Conservation (phyloP, 2,888 invertebrate species). For the Ormyrus rosae region DNA sequence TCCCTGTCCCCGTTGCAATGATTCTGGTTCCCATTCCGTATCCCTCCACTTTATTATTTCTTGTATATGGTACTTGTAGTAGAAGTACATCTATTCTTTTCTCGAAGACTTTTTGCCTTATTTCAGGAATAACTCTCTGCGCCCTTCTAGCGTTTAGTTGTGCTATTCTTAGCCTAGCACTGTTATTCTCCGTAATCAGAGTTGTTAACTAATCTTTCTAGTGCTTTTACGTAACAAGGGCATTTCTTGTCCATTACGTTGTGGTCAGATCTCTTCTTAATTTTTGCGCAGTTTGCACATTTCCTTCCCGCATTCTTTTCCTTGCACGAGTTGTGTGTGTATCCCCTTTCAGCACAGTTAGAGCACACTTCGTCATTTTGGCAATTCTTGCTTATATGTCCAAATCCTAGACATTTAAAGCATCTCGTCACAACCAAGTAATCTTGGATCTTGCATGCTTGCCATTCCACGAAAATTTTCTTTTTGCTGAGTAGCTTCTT, state of each 20-base stretch:
- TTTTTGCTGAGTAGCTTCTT: background rate
- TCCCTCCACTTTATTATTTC: background rate
- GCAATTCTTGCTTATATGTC: no score
- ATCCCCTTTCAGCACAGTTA: slow-evolving; percentile 43
- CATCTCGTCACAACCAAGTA: no score
- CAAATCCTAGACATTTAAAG: no score
- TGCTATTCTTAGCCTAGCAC: background rate
- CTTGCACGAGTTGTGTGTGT: slow-evolving; percentile 24
- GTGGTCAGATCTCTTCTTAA: slow-evolving; percentile 27
- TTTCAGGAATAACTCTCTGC: slow-evolving; percentile 30
- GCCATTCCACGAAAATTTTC: slow-evolving; percentile 52
- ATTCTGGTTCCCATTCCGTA: background rate
- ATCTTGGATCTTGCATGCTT: no score
- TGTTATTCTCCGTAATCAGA: slow-evolving; percentile 38
- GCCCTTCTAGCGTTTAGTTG: slow-evolving; percentile 27
- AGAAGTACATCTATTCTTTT: slow-evolving; percentile 17
- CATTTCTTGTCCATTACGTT: slow-evolving; percentile 27
- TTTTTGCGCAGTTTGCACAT: slow-evolving; percentile 32
- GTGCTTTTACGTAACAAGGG: slow-evolving; percentile 28
- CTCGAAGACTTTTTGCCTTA: no score
- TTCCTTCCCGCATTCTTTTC: background rate
- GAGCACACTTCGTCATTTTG: slow-evolving; percentile 45
- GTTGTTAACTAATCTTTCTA: background rate
- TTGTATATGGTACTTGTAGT: slow-evolving; percentile 40
- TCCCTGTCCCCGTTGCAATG: no score